Base-by-base conservation (phyloP, 2,888 invertebrate species). In the Drosophila monieri region DNA sequence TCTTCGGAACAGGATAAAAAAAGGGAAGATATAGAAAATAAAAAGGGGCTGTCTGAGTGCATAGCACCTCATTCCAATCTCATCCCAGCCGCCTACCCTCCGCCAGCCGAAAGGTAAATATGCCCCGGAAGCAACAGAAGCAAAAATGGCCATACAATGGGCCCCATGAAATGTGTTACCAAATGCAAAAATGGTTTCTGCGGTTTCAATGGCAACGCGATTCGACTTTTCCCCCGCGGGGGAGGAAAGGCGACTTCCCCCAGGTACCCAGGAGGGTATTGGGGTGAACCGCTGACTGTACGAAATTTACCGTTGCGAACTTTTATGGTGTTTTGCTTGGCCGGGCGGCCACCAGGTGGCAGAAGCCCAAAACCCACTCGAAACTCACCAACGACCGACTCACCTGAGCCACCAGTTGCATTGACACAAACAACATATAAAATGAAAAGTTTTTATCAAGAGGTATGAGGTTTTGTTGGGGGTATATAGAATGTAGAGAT, bases 141-240 rank as follows among this genome's bases (percentile, higher is more conserved):
- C 78, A 81, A 87, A 83, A 81, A 81, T 87, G 83, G 74, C 85
- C 65, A 61, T 65, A 86, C 87, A 86, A 80, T 84, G 85, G 60
- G 49, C 60, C 73, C 80, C 84, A 79, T 86, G 86, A 88, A 83
- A 84, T 86, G 87, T 84, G 87, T 87, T 84, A 70, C 84, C 85
- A 86, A 88, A 84, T 84, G 88, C 88, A 85, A 85, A 66, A 83
- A 83, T 87, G 86, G 88, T 77, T 88, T 85, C 77, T 83, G 88
- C 51, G 84, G 84, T 86, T 86, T 84, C 88, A 88, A 86, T 86
- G 73, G 85, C 88, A 84, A 77, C 80, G 65, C 64, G 49, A 39
- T 68, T 44, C 65, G 21, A 27, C 52, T 32, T 18, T 14, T 27
- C 18, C 47, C 32, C 21, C n/a, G n/a, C 4, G 3, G 21, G 35